These are phyloP conservation scores for Philopotamus ludificatus DNA, from an alignment of 1,140 invertebrate genomes.

Conservation along the genomic window DNA sequence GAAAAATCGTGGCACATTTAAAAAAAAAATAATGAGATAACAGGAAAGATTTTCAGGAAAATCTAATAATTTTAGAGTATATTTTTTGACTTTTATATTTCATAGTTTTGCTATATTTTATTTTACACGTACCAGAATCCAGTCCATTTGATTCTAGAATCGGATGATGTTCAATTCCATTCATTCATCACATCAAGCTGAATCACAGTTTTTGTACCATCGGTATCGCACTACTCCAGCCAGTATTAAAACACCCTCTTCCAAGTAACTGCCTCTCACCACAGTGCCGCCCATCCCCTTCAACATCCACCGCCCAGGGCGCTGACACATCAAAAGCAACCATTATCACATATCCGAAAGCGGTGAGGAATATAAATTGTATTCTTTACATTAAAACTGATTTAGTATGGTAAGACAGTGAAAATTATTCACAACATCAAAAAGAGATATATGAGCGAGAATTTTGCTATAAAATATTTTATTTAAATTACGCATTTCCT, in stretches of 20 bases:
- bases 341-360: neutral
- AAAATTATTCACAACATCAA: neutral
- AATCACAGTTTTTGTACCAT: neutral
- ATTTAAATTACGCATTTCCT: too few relatives aligned
- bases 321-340: neutral
- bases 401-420: neutral
- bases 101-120: too few relatives aligned
- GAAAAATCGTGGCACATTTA: too few relatives aligned
- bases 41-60: too few relatives aligned
- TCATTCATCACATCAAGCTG: neutral
- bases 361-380: neutral
- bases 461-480: too few relatives aligned
- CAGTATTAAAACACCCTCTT: neutral
- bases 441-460: too few relatives aligned
- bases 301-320: too few relatives aligned
- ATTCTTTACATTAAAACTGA: neutral
- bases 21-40: too few relatives aligned
- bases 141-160: neutral
- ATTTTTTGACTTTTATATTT: too few relatives aligned
- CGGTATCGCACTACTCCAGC: neutral
- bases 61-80: too few relatives aligned
- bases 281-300: too few relatives aligned
- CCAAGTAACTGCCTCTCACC: neutral
- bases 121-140: too few relatives aligned
- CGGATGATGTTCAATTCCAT: neutral